Percentiles rank a stretch among this genome's conserved stretches.
Conservation (phyloP, 2,888 invertebrate genomes). For the Celastrina argiolus region DNA sequence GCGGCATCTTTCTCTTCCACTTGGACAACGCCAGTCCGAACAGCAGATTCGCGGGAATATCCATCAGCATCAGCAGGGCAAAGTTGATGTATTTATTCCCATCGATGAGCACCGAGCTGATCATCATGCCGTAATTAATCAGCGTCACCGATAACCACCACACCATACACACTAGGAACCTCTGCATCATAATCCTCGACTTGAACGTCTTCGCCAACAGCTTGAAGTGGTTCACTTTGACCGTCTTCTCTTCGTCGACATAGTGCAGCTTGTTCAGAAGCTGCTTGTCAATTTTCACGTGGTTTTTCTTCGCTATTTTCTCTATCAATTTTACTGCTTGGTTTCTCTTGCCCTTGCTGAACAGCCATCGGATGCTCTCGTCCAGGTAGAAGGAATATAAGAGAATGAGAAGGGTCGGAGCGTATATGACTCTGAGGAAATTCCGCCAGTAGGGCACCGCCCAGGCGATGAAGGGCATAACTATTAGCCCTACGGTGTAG, state of each 20-base stretch:
- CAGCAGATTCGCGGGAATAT: slow-evolving; percentile 64
- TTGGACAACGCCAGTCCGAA: slow-evolving; percentile 65
- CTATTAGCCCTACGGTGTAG: slow-evolving; percentile 60
- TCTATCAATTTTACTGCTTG: slow-evolving; percentile 53
- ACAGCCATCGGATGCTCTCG: slow-evolving; percentile 69
- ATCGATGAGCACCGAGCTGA: slow-evolving; percentile 64
- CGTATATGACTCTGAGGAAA: slow-evolving; percentile 65
- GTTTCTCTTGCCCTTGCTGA: slow-evolving; percentile 61
- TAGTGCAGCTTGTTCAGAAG: slow-evolving; percentile 55
- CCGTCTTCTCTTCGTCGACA: slow-evolving; percentile 46
- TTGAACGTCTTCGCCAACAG: slow-evolving; percentile 60
- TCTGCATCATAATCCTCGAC: slow-evolving; percentile 62
- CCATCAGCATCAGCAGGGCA: slow-evolving; percentile 65
- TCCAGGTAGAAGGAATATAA: slow-evolving; percentile 62
- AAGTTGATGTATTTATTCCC: slow-evolving; percentile 71
- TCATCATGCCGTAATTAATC: slow-evolving; percentile 74
- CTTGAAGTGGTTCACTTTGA: slow-evolving; percentile 48
- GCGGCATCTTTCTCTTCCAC: slow-evolving; percentile 57
- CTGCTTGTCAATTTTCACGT: slow-evolving; percentile 48
- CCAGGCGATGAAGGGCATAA: slow-evolving; percentile 67
- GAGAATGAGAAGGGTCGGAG: slow-evolving; percentile 60
- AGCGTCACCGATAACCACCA: slow-evolving; percentile 72
- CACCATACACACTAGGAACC: slow-evolving; percentile 63
- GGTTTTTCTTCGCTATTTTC: slow-evolving; percentile 60
- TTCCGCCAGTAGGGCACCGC: slow-evolving; percentile 65